Conservation (phyloP, 2,113 vertebrate genomes). For the Neolamprologus caudopunctatus region DNA sequence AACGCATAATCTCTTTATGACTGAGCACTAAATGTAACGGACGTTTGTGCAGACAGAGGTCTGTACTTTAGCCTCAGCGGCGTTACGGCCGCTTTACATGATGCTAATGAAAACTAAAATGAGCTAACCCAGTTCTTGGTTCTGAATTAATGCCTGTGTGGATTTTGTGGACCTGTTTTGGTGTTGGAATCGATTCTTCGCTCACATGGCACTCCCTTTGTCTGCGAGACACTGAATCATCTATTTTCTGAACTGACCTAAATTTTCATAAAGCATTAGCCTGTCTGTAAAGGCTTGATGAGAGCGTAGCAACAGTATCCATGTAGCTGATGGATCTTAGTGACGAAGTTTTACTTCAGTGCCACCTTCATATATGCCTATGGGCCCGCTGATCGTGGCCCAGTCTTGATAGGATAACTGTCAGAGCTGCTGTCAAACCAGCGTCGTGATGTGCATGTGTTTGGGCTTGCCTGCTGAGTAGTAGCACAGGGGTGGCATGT, state of each 20-base stretch:
- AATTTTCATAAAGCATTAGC: conserved; percentile 3
- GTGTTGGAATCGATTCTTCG: neutral
- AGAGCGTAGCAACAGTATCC: neutral
- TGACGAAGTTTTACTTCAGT: neutral
- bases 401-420: neutral
- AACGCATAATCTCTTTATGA: neutral
- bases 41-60: neutral
- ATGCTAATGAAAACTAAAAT: conserved; percentile 7
- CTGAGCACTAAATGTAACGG: neutral
- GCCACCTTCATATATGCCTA: neutral
- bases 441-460: conserved; percentile 31
- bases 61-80: neutral
- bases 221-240: conserved; percentile 10
- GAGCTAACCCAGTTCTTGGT: neutral
- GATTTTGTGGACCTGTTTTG: neutral
- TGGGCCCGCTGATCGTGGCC: conserved; percentile 1
- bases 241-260: conserved; percentile 21
- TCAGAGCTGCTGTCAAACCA: neutral
- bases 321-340: neutral
- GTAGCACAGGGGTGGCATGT: neutral
- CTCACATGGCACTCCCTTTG: conserved; percentile 4
- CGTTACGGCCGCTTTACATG: neutral
- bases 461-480: conserved; percentile 20
- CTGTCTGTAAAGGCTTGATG: neutral
- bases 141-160: neutral